Conservation (phyloP, 2,797 vertebrate genomes). For the Scolopax rusticola region DNA sequence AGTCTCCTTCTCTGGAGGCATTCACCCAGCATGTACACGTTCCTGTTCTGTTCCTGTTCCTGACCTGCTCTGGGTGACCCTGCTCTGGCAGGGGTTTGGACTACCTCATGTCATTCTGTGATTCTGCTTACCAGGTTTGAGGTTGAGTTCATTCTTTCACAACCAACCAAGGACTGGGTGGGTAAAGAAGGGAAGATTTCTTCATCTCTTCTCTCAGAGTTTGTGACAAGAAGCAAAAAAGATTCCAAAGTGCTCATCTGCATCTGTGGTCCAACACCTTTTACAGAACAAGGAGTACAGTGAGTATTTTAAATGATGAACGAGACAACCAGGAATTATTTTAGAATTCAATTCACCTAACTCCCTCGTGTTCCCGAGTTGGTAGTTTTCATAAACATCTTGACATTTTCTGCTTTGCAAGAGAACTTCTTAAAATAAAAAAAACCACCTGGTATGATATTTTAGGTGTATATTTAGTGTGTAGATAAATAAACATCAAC, state of each 20-base stretch:
- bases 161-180: constrained; percentile 84
- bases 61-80: too few species aligned
- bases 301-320: constrained; percentile 74
- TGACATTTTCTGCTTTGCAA: not conserved
- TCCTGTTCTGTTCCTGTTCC: too few species aligned
- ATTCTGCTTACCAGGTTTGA: constrained; percentile 84
- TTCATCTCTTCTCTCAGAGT: constrained; percentile 80
- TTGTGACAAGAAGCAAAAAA: constrained; percentile 78
- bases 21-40: too few species aligned
- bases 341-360: not conserved
- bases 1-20: too few species aligned
- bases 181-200: constrained; percentile 86
- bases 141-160: constrained; percentile 90
- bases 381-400: not conserved
- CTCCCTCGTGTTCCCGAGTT: not conserved
- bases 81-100: too few species aligned
- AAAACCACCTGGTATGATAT: not conserved
- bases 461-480: not conserved
- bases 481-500: not conserved
- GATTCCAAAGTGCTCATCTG: constrained; percentile 86
- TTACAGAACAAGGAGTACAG: constrained; percentile 88
- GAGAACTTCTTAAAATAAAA: not conserved
- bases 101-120: too few species aligned
- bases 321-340: not conserved
- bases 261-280: constrained; percentile 91